Base-by-base conservation (phyloP, 2,888 invertebrate genomes). In the Ophioninae sp. region DNA sequence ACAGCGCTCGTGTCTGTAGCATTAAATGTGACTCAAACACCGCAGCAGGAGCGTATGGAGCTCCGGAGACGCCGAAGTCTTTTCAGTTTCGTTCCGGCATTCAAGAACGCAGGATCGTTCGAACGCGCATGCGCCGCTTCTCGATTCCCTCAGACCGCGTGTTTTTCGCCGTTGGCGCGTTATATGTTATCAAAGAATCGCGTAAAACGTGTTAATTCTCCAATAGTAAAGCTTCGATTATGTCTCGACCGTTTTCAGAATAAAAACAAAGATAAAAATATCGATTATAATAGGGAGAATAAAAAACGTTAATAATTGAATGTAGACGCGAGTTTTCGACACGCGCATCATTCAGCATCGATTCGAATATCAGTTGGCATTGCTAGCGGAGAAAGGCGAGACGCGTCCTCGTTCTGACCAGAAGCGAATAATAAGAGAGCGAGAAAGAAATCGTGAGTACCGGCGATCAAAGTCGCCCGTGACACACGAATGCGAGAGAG, bases 351-450 rank as follows among this genome's bases (percentile, higher is more conserved):
- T 79, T 41, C 10, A 71, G 63, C 69, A 22, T 8, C 65, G 79
- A 20, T 56, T 41, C 65, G 30, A 61, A 8, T 20, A 82, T 71
- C 68, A 58, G 79, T 72, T 72, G 83, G 61, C 72, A 81, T 20
- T 64, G 3, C 20, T 65, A 37, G 65, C 22, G 76, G 75, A 83
- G 79, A 83, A 79, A 76, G 75, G 76, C 59, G 73, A 41, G 22
- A 63, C 23, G 72, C 74, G 69, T 71, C 71, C 74, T 79, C 75
- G 79, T 71, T 64, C 30, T 17, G 68, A 23, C 44, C 23, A 30
- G 51, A 30, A 51, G n/a, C 69, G 7, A 56, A 37, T 71, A 71
- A 71, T 17, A 71, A 17, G 58, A 56, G 30, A 23, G 23, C 9
- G n/a, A 67, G 10, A 44, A 67, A 30, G 0, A 56, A 59, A 59